These are phyloP conservation scores for Thalassoma bifasciatum DNA, from an alignment of 2,113 vertebrate genomes.

Conservation along the genomic window DNA sequence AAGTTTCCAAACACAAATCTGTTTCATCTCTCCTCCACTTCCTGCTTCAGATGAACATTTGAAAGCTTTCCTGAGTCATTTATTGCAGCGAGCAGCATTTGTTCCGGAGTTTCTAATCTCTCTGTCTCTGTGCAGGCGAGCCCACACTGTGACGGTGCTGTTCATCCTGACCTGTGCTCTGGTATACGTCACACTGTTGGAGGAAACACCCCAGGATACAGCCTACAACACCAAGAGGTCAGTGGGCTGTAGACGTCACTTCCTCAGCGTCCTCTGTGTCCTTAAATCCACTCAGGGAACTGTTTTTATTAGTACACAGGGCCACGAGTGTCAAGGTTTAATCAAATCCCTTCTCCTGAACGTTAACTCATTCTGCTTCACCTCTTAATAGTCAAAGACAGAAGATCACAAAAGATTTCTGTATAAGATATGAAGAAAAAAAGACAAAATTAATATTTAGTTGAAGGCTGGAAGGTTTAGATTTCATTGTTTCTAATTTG, in stretches of 20 bases:
- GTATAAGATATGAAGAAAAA: too few relatives aligned
- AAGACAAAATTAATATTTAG: too few relatives aligned
- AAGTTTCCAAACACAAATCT: not conserved
- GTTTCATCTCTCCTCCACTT: conserved; percentile 2
- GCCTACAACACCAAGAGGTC: conserved; percentile 98
- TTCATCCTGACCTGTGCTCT: conserved; percentile 95
- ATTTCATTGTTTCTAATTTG: too few relatives aligned
- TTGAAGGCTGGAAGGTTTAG: too few relatives aligned
- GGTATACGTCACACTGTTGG: conserved; percentile 95
- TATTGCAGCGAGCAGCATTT: not conserved
- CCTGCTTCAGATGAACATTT: not conserved
- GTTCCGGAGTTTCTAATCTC: conserved; percentile 13
- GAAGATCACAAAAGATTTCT: too few relatives aligned
- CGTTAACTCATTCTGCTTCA: too few relatives aligned
- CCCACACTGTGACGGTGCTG: conserved; percentile 94
- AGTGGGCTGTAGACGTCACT: conserved; percentile 10
- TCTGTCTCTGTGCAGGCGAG: conserved; percentile 85
- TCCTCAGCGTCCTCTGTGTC: not conserved
- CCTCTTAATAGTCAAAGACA: too few relatives aligned
- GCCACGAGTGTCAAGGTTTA: not conserved
- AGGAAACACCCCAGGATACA: conserved; percentile 96
- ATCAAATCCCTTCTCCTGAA: not conserved
- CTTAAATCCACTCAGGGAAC: not conserved
- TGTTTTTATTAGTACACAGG: not conserved
- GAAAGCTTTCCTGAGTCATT: conserved; percentile 1